phyloP scores from a whole-genome alignment of 2,113 vertebrate genomes.

The Fulica atra region DNA sequence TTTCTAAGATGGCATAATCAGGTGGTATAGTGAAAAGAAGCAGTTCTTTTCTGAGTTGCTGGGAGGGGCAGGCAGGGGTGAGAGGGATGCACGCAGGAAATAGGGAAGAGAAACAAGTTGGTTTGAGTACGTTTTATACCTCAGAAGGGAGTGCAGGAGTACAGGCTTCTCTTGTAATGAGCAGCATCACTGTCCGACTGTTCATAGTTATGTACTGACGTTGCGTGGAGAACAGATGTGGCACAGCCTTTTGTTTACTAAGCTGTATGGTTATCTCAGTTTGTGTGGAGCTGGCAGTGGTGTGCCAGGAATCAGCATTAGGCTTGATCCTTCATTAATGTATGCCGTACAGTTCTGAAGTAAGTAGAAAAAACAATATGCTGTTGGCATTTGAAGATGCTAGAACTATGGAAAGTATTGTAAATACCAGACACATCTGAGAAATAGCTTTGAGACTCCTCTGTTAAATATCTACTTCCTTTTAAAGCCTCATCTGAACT shows the following conservation, averaged over 20 bases:
- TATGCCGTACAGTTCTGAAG: neutral
- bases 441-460: neutral
- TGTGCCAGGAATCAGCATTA: neutral
- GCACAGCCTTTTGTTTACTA: neutral
- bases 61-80: fast-evolving
- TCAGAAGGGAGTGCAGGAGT: neutral
- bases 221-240: neutral
- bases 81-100: neutral
- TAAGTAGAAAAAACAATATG: neutral
- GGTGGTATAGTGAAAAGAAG: neutral
- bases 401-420: neutral
- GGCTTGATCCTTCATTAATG: neutral
- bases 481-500: neutral
- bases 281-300: neutral
- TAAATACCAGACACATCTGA: neutral
- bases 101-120: neutral
- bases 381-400: neutral
- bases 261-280: neutral
- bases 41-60: neutral
- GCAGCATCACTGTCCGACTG: neutral
- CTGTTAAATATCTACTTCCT: neutral
- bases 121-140: neutral
- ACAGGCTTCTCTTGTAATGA: neutral
- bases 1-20: neutral
- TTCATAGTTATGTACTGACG: neutral